phyloP scores from a whole-genome alignment of 2,888 invertebrate genomes.

The Cataglyphis rosenhaueri region DNA sequence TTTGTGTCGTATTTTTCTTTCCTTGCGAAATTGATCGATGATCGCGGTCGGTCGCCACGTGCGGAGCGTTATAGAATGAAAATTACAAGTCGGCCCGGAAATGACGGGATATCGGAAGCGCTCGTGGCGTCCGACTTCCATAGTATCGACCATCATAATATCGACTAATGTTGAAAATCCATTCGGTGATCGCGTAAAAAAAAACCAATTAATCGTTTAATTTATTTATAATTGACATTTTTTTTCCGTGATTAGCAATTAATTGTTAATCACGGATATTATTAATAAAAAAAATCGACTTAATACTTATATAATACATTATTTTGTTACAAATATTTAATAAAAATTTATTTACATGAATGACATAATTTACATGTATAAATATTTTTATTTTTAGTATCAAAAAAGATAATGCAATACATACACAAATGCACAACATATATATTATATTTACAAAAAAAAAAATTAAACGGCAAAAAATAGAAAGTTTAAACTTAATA shows the following conservation, averaged over 20 bases:
- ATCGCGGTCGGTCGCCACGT: conserved; percentile 41
- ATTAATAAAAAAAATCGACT: not conserved
- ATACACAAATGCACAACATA: too few relatives aligned
- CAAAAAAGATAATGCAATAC: not conserved
- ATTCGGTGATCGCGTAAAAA: conserved; percentile 37
- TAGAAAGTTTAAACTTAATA: not conserved
- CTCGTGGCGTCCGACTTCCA: conserved; percentile 69
- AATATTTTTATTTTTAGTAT: not conserved
- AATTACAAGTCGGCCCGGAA: conserved; percentile 75
- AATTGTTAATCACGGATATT: not conserved
- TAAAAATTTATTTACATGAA: not conserved
- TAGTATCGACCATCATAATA: conserved; percentile 51
- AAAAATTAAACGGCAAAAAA: not conserved
- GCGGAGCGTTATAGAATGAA: conserved; percentile 65
- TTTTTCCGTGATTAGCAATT: not conserved
- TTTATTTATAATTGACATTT: conserved; percentile 19
- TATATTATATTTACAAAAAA: not conserved
- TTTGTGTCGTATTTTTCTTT: conserved; percentile 22
- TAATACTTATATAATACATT: not conserved
- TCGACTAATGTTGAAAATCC: conserved; percentile 49
- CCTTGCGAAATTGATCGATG: conserved; percentile 51
- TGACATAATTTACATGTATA: too few relatives aligned
- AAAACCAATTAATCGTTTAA: conserved; percentile 13
- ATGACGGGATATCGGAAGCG: conserved; percentile 73
- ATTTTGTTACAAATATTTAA: not conserved